Evolutionary conservation across 2,888 invertebrate species (phyloP), one percentile per base, ranked within the genome.

Genomic region (Autographa gamma): DNA sequence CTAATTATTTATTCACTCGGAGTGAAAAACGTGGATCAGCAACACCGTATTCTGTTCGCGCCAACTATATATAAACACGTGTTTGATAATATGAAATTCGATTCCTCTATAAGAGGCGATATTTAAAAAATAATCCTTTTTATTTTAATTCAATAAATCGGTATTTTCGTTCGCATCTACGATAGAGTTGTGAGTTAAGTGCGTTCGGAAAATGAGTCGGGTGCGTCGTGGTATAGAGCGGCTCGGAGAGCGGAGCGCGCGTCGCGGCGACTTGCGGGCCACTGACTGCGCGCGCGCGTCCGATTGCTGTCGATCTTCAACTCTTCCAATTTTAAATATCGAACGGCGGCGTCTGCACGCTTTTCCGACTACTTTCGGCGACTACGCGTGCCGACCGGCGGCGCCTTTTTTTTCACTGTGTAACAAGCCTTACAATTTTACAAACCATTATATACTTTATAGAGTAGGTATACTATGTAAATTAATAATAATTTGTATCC

Each of bases 41-140:
- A 90, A 89, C 89, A 93, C 90, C 86, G 89, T 87, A 85, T 85
- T 89, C 87, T 85, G 87, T 92, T 92, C 92, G 93, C 92, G 93
- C 90, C 90, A 92, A 93, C 89, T 92, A 91, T 90, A 90, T 91
- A 88, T 89, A 91, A 91, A 92, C 94, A 94, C 94, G 94, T 93
- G 94, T 92, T 91, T 86, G 81, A 88, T 88, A 85, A 84, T 85
- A 88, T 83, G 75, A 85, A 87, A 89, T 90, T 86, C 73, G 88
- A 88, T 85, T 89, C 79, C 79, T 73, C 69, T 79, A 74, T 77
- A 56, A 73, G 64, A 66, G 38, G 76, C 64, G 69, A 74, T 75
- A 71, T 80, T 79, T 76, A 81, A 80, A 82, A 86, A 88, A 87
- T 86, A 83, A 69, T 82, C 86, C 85, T 84, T 68, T 86, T 88